A percentile compares a stretch with the other conserved stretches of the same genome.
Evolutionary conservation across 2,888 invertebrate species (phyloP).

Genomic region (Carterocephalus palaemon): DNA sequence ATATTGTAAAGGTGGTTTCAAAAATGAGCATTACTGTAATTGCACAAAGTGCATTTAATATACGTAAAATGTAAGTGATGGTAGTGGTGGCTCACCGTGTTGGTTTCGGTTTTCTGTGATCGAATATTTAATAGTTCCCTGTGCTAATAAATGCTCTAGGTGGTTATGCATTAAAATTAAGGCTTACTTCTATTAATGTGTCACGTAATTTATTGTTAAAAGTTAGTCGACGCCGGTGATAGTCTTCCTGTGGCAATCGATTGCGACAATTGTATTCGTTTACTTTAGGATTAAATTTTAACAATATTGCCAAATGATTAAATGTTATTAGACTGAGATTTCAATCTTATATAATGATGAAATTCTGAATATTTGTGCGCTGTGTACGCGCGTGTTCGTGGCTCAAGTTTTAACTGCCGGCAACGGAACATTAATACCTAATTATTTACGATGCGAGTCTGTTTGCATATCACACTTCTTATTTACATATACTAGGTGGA

Average conservation of each 20-base stretch:
- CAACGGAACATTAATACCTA: conserved; percentile 33
- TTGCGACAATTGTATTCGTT: conserved; percentile 54
- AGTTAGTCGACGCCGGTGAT: conserved; percentile 32
- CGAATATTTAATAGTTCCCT: conserved; percentile 11
- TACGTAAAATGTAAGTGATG: conserved; percentile 1
- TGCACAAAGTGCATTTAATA: conserved; percentile 11
- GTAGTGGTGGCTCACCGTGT: background rate
- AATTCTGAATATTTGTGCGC: conserved; percentile 34
- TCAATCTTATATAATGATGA: conserved; percentile 37
- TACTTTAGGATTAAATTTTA: conserved; percentile 57
- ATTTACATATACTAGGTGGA: conserved; percentile 36
- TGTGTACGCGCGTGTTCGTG: conserved; percentile 36
- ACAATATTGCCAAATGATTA: conserved; percentile 78
- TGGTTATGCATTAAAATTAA: conserved; percentile 25
- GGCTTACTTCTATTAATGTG: conserved; percentile 23
- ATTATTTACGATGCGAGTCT: conserved; percentile 30
- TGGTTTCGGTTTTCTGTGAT: conserved; percentile 8
- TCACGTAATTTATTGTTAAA: conserved; percentile 21
- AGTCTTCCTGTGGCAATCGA: conserved; percentile 69
- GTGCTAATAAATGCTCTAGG: conserved; percentile 20
- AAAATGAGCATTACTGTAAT: conserved; percentile 3
- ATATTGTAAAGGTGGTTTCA: no score
- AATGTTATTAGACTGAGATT: conserved; percentile 73
- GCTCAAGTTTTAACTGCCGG: conserved; percentile 48
- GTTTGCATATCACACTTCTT: conserved; percentile 62